A percentile compares a stretch with the other conserved stretches of the same genome.
phyloP scores from a whole-genome alignment of 2,888 invertebrate species.

The Neoascia interrupta region DNA sequence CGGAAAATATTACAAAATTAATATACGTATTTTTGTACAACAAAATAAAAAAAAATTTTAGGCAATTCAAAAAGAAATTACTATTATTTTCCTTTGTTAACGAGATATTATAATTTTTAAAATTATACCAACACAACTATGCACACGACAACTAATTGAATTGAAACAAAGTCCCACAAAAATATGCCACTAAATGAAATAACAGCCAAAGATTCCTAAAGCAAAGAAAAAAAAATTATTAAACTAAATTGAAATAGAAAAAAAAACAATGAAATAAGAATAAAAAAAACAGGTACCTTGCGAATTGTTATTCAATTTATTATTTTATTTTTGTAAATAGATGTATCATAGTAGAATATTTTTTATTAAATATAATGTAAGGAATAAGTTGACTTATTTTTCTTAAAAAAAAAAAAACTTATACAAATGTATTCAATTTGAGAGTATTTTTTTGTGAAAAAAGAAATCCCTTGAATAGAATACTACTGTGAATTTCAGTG shows the following conservation, averaged over 20 bases:
- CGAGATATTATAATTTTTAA: too few species aligned
- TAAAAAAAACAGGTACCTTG: constrained; percentile 31
- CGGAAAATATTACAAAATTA: constrained; percentile 62
- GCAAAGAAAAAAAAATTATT: neutral
- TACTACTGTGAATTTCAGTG: constrained; percentile 68
- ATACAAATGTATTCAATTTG: constrained; percentile 36
- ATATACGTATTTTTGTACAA: constrained; percentile 68
- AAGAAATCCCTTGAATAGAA: constrained; percentile 39
- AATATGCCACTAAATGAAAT: neutral
- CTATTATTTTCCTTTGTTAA: neutral
- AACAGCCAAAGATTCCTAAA: constrained; percentile 38
- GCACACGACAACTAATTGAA: constrained; percentile 6
- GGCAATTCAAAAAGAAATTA: constrained; percentile 38
- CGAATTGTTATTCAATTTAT: constrained; percentile 42
- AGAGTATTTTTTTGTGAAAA: too few species aligned
- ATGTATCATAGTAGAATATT: constrained; percentile 35
- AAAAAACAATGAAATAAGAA: neutral
- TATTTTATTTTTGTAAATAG: constrained; percentile 46
- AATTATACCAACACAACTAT: too few species aligned
- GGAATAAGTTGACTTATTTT: constrained; percentile 8
- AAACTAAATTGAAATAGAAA: constrained; percentile 27
- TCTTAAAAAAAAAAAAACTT: too few species aligned
- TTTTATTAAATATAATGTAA: constrained; percentile 19
- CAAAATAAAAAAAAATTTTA: constrained; percentile 49
- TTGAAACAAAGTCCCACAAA: constrained; percentile 2